A percentile compares a stretch with the other conserved stretches of the same genome.
These are phyloP conservation scores for Heterodera filipjevi DNA, from an alignment of 2,888 invertebrate species.

Conservation along the genomic window DNA sequence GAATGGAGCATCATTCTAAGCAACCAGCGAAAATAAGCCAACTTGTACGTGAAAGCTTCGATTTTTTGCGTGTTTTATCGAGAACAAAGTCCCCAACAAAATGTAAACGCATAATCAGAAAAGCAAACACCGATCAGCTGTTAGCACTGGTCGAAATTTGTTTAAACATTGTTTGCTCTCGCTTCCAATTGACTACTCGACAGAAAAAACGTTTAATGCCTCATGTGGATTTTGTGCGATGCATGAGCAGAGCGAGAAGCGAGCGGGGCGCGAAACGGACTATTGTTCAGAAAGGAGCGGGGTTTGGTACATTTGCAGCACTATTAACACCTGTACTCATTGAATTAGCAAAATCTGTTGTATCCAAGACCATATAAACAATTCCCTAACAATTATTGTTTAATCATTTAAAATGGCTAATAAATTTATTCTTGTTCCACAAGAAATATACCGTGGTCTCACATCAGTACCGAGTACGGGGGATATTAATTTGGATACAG, in stretches of 20 bases:
- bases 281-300: too few relatives aligned
- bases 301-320: too few relatives aligned
- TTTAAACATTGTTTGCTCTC: too few relatives aligned
- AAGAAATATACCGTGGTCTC: conserved; percentile 13
- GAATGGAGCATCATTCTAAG: neutral
- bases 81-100: conserved; percentile 6
- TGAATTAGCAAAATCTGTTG: too few relatives aligned
- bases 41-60: conserved; percentile 15
- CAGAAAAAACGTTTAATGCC: too few relatives aligned
- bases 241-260: too few relatives aligned
- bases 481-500: conserved; percentile 10
- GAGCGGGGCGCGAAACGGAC: too few relatives aligned
- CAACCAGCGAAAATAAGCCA: neutral
- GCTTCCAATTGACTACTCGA: too few relatives aligned
- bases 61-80: conserved; percentile 9
- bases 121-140: conserved; percentile 6
- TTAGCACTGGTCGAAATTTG: neutral
- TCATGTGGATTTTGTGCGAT: too few relatives aligned
- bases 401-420: conserved; percentile 26
- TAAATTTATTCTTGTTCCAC: conserved; percentile 29
- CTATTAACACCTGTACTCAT: too few relatives aligned
- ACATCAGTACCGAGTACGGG: conserved; percentile 16
- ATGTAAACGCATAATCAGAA: neutral
- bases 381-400: too few relatives aligned
- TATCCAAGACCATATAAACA: neutral